These are phyloP conservation scores for Diogma glabrata DNA, from an alignment of 2,888 invertebrate genomes.

Conservation along the genomic window DNA sequence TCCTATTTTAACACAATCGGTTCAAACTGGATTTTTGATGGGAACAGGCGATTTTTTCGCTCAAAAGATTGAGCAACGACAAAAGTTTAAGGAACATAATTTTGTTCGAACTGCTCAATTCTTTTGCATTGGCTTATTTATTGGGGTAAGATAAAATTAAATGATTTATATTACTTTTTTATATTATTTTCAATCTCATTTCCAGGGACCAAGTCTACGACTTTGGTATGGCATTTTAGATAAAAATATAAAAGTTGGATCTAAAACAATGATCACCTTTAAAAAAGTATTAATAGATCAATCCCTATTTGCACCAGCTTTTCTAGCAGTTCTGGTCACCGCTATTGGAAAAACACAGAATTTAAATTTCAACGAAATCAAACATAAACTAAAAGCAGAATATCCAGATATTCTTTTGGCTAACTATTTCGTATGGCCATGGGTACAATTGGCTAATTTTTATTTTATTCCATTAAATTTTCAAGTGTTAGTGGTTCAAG, in stretches of 20 bases:
- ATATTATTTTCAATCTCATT: no score
- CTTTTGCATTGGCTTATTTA: constrained; percentile 51
- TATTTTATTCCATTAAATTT: constrained; percentile 68
- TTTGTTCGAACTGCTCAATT: constrained; percentile 49
- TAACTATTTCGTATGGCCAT: constrained; percentile 73
- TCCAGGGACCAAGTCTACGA: constrained; percentile 52
- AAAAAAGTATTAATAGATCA: constrained; percentile 66
- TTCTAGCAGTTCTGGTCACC: constrained; percentile 46
- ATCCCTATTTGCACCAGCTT: constrained; percentile 57
- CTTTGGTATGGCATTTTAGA: constrained; percentile 61
- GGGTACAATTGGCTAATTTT: constrained; percentile 77
- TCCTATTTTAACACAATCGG: constrained; percentile 35
- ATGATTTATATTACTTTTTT: neutral
- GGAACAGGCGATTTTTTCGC: constrained; percentile 65
- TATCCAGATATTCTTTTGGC: constrained; percentile 50
- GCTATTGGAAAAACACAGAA: constrained; percentile 48
- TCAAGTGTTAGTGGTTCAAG: constrained; percentile 68
- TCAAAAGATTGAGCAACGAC: constrained; percentile 40
- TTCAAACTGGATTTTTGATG: constrained; percentile 61
- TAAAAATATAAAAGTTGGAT: constrained; percentile 42
- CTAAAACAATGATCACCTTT: constrained; percentile 32
- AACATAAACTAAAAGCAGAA: constrained; percentile 43
- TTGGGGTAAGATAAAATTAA: constrained; percentile 42
- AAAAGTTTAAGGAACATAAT: constrained; percentile 43
- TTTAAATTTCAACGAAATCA: constrained; percentile 39